Evolutionary conservation across 2,888 invertebrate genomes (phyloP).

Genomic region (Amiota communis): DNA sequence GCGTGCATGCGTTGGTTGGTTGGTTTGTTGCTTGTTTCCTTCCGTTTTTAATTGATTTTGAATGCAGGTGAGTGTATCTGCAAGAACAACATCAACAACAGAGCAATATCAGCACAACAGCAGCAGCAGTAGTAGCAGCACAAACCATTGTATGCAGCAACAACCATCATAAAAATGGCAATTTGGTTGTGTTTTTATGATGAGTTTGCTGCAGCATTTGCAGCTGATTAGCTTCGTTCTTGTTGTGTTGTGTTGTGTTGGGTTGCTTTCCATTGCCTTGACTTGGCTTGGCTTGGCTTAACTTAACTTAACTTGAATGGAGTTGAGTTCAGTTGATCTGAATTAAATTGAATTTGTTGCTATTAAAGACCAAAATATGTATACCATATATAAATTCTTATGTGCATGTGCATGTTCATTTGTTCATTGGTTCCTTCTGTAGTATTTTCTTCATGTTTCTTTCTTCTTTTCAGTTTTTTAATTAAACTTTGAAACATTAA

Average conservation of each 20-base stretch:
- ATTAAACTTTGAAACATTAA: conserved; percentile 26
- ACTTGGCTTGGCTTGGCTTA: background rate
- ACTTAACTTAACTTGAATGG: background rate
- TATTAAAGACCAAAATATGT: too few relatives aligned
- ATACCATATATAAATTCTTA: background rate
- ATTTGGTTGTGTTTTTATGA: background rate
- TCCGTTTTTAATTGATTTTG: conserved; percentile 30
- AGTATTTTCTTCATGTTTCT: background rate
- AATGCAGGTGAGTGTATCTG: background rate
- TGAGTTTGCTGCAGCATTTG: conserved; percentile 5
- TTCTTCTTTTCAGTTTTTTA: conserved; percentile 9
- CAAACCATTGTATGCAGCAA: too few relatives aligned
- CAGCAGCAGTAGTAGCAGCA: background rate
- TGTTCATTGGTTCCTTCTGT: background rate
- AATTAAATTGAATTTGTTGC: too few relatives aligned
- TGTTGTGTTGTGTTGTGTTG: background rate
- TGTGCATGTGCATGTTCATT: background rate
- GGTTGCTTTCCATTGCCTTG: background rate
- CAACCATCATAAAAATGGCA: too few relatives aligned
- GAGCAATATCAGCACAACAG: background rate
- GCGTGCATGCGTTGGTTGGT: conserved; percentile 18
- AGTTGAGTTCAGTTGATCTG: background rate
- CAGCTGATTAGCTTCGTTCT: conserved; percentile 19
- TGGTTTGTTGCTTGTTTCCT: conserved; percentile 21
- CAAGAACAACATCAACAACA: too few relatives aligned